Base-by-base conservation (phyloP, 2,113 vertebrate genomes). In the Trematocara variabile region DNA sequence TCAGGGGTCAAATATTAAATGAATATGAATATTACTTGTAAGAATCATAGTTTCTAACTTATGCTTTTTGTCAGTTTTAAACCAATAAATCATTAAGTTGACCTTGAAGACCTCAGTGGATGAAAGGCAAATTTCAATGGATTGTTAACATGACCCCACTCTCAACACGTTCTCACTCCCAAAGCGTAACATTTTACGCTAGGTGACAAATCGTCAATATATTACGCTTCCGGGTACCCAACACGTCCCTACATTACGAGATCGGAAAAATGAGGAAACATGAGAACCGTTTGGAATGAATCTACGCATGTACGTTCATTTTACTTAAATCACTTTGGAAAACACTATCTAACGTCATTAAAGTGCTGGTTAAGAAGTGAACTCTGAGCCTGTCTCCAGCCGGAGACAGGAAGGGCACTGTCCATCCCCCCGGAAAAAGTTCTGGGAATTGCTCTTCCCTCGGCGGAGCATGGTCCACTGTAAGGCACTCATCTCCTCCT, bases 251-350 rank as follows among this genome's bases (percentile, higher is more conserved):
- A 56, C 4, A 30, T 56, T 56, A 56, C 0, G 2, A 60, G 56
- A 60, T 6, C 0, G 1, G 14, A 18, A 60, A 18, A 60, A 60
- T 33, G 3, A 8, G 22, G 22, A 14, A 56, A 28, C 4, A 28
- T 56, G 22, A 58, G 14, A 58, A 33, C 55, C 0, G 3, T 58
- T 58, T 58, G 56, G 14, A 58, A 58, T 3, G 28, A 58, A 58
- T 58, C 28, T 58, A 58, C 5, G 0, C 56, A 10, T 33, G 5
- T 6, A 60, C 0, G 1, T 33, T 60, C 56, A 18, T 60, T 60
- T 60, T 60, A 6, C 56, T 18, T 33, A 60, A 60, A 34, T 60
- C 0, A 1, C 28, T 4, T 60, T 60, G 14, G 56, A 18, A 33
- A 60, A 60, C 28, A 60, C 28, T 60, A 34, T 60, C 56, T 33